Evolutionary conservation across 1,140 invertebrate species (phyloP).

Genomic region (Zaprionus gabonicus): DNA sequence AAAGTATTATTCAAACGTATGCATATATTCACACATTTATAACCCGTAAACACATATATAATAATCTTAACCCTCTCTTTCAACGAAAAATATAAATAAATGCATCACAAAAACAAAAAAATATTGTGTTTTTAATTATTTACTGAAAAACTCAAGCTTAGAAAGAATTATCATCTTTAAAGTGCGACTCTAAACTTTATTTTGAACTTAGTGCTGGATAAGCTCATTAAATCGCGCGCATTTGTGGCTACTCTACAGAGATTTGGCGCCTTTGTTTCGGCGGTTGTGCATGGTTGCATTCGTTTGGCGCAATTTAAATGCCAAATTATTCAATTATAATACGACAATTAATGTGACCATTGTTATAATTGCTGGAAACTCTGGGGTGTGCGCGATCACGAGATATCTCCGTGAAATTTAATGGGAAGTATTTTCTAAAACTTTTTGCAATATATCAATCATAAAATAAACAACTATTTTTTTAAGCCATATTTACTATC

Average conservation of each 20-base stretch:
- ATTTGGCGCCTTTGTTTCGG: not conserved
- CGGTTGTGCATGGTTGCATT: not conserved
- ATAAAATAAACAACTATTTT: no score
- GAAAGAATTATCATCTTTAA: no score
- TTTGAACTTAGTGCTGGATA: not conserved
- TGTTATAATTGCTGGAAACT: not conserved
- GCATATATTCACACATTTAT: not conserved
- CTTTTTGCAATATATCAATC: no score
- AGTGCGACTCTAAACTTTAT: not conserved
- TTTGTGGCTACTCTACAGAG: not conserved
- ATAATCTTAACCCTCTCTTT: not conserved
- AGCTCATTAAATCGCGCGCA: not conserved
- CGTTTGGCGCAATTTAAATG: slow-evolving; percentile 6
- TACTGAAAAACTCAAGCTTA: not conserved
- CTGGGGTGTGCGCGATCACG: not conserved
- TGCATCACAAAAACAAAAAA: not conserved
- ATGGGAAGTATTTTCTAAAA: not conserved
- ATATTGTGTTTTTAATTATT: not conserved
- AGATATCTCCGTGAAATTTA: not conserved
- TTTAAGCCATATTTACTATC: no score
- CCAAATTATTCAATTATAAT: slow-evolving; percentile 21
- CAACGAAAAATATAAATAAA: slow-evolving; percentile 2
- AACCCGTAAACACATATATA: not conserved
- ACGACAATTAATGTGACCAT: slow-evolving; percentile 15
- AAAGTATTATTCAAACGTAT: slow-evolving; percentile 3